Percentiles rank a stretch among this genome's conserved stretches.
Evolutionary conservation across 2,888 invertebrate genomes (phyloP).

Genomic region (Octodonta nipae): DNA sequence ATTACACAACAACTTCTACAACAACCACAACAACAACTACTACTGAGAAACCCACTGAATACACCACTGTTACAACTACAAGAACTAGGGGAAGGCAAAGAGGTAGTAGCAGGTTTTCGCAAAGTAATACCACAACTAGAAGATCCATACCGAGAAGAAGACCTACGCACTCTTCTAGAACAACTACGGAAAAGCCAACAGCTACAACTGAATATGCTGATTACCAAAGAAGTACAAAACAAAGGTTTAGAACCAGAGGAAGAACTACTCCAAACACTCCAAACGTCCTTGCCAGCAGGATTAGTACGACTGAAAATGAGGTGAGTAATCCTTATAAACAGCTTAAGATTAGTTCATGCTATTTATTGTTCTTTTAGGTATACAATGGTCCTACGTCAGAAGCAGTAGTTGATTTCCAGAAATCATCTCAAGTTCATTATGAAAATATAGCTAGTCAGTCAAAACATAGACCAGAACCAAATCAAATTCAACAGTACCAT

Average conservation of each 20-base stretch:
- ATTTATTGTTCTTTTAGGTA: conserved; percentile 7
- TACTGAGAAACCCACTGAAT: conserved; percentile 16
- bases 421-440: conserved; percentile 2
- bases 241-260: conserved; percentile 28
- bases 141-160: conserved; percentile 33
- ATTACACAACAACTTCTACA: conserved; percentile 6
- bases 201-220: conserved; percentile 13
- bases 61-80: conserved; percentile 29
- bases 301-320: conserved; percentile 20
- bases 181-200: conserved; percentile 17
- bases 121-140: conserved; percentile 35
- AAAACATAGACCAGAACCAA: no score
- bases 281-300: conserved; percentile 16
- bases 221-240: conserved; percentile 17
- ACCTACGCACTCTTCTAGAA: conserved; percentile 25
- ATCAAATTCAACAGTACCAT: no score
- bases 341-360: no score
- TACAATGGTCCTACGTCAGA: conserved; percentile 11
- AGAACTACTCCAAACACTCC: conserved; percentile 23
- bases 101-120: conserved; percentile 31
- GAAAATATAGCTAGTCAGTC: no score
- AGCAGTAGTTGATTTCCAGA: conserved; percentile 5
- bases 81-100: conserved; percentile 35
- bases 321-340: conserved; percentile 8
- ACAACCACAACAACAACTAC: conserved; percentile 30